phyloP scores from a whole-genome alignment of 1,140 invertebrate species.

The Teleopsis dalmanni region DNA sequence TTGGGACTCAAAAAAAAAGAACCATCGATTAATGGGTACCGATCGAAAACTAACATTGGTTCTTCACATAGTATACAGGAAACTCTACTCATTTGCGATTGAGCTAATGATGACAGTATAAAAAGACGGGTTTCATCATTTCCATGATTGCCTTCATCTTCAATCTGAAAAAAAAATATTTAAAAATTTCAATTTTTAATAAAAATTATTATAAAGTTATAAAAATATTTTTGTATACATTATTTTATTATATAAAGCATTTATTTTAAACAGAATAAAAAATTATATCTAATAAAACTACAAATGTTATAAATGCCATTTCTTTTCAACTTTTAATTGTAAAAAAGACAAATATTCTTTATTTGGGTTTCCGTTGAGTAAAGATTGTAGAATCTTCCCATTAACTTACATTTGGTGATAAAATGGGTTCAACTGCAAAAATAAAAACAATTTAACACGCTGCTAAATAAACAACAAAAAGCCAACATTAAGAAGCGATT shows the following conservation, averaged over 20 bases:
- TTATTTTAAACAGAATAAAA: not conserved
- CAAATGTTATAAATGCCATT: too few relatives aligned
- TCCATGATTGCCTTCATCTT: slow-evolving; percentile 93
- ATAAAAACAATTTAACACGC: too few relatives aligned
- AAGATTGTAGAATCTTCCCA: too few relatives aligned
- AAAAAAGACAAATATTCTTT: too few relatives aligned
- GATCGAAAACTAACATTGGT: slow-evolving; percentile 86
- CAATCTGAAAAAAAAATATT: slow-evolving; percentile 61
- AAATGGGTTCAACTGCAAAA: too few relatives aligned
- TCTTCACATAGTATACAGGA: slow-evolving; percentile 84
- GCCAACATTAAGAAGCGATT: too few relatives aligned
- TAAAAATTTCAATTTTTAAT: slow-evolving; percentile 8
- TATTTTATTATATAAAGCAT: not conserved
- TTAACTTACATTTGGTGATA: too few relatives aligned
- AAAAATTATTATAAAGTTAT: not conserved
- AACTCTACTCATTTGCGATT: slow-evolving; percentile 72
- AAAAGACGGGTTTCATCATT: slow-evolving; percentile 94
- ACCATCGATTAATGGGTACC: slow-evolving; percentile 93
- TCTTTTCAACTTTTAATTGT: too few relatives aligned
- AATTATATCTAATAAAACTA: too few relatives aligned
- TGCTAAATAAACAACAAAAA: too few relatives aligned
- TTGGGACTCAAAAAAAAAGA: slow-evolving; percentile 93
- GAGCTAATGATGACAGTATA: slow-evolving; percentile 82
- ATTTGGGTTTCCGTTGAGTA: too few relatives aligned
- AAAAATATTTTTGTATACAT: not conserved